Evolutionary conservation across 2,888 invertebrate species (phyloP).

Genomic region (Andrena hattorfiana): DNA sequence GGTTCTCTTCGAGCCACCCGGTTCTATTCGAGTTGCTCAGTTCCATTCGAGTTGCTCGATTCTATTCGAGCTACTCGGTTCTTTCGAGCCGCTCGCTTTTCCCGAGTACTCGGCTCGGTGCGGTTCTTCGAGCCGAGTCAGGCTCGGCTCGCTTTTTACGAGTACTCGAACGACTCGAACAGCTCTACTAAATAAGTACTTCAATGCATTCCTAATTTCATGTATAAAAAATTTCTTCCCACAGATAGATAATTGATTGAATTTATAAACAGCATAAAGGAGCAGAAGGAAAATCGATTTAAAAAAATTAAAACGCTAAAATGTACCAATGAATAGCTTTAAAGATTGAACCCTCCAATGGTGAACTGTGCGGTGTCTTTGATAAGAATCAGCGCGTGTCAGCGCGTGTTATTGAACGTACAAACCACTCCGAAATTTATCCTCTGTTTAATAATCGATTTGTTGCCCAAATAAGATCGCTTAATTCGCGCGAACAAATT

Average conservation of each 20-base stretch:
- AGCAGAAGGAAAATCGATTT: not conserved
- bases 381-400: not conserved
- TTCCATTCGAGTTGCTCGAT: too few species aligned
- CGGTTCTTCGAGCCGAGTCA: too few species aligned
- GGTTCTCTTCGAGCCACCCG: too few species aligned
- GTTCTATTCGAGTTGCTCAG: too few species aligned
- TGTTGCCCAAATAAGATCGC: conserved; percentile 6
- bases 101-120: too few species aligned
- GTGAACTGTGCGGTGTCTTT: not conserved
- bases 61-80: too few species aligned
- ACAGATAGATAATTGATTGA: not conserved
- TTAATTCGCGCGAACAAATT: not conserved
- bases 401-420: not conserved
- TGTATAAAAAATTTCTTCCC: not conserved
- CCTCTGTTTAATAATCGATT: not conserved
- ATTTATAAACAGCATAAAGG: not conserved
- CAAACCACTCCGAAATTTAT: conserved; percentile 1
- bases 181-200: too few species aligned
- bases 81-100: too few species aligned
- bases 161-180: too few species aligned
- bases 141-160: too few species aligned
- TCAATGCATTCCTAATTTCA: not conserved
- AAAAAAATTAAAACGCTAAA: not conserved
- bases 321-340: not conserved
- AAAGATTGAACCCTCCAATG: not conserved